Evolutionary conservation across 2,888 invertebrate species (phyloP), one percentile per base, ranked within the genome.

Genomic region (Protodeltote pygarga): DNA sequence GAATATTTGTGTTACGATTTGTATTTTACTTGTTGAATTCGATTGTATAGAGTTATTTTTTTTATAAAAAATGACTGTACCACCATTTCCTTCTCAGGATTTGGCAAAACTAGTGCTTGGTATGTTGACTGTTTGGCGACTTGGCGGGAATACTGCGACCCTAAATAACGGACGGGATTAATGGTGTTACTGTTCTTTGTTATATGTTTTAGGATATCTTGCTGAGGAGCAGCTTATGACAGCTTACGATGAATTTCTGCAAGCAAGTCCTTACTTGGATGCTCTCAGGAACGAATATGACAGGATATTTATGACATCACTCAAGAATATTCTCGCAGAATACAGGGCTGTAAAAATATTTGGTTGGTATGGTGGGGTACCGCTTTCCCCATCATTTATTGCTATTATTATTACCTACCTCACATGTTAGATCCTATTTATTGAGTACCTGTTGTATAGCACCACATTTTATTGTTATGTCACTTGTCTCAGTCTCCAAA

Each of bases 191-290:
- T 38, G 42, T 51, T 57, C 60, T 59, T 63, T 62, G 47, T 60
- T 42, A 46, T 49, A 17, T 54, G 33, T 73, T 75, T 19, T 73
- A 92, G 92, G 92, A 38, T 92, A 92, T 63, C 77, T 92, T 27
- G 88, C 88, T 16, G 92, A 92, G 57, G 91, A 92, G 70, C 88
- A 92, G 71, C 82, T 92, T 46, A 89, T 89, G 90, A 88, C 88
- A 17, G 90, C 88, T 0, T 92, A 92, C 69, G 90, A 92, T 80
- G 92, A 92, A 70, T 92, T 92, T 59, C 73, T 92, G 1, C 86
- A 88, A 72, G 85, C 87, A 3, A 91, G 92, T 58, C 90, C 89
- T 0, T 91, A 91, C 68, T 78, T 92, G 62, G 92, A 91, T 59
- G 91, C 87, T 6, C 72, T 82, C 21, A 76, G 76, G 54, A 92